Base-by-base conservation (phyloP, 1,140 invertebrate genomes). In the Drosophila equinoxialis region DNA sequence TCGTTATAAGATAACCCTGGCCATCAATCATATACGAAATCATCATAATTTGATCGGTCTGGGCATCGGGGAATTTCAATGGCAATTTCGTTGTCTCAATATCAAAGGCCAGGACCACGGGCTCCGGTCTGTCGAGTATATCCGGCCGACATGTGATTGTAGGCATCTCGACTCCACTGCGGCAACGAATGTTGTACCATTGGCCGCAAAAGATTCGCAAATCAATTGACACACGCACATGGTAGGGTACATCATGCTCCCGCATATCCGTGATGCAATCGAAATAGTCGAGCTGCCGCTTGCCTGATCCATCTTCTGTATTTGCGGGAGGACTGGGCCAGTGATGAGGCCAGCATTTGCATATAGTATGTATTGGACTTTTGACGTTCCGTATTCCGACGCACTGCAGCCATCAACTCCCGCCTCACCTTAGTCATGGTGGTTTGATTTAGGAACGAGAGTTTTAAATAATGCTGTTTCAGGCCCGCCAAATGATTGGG, bases 1-100 rank as follows among this genome's bases (percentile, higher is more conserved):
- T 99, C 26, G 97, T 98, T 76, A 99, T 99, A 55, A 99, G 93
- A 93, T 95, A 99, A 17, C 97, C 95, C 90, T 98, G 96, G 4
- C 96, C 98, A 93, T 99, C 98, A 72, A 99, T 98, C 99, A 99
- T 99, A 92, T 99, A 99, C 0, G 99, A 99, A 81, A 99, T 99
- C 99, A 99, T 99, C 97, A 99, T 99, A 70, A 99, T 98, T 93
- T 99, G 98, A 94, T 99, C 99, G 3, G 95, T 95, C 77, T 95
- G 94, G 0, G 96, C 94, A 93, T 99, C 98, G 0, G 99, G 99
- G 93, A 99, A 99, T 93, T 99, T 99, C 1, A 99, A 92, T 0
- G 98, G 98, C 39, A 99, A 92, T 93, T 99, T 99, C 0, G 99
- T 99, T 2, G 98, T 99, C 94, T 99, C 99, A 86, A 99, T 99